These are phyloP conservation scores for Jaculus jaculus DNA, from an alignment of 2,113 vertebrate species.

Conservation along the genomic window DNA sequence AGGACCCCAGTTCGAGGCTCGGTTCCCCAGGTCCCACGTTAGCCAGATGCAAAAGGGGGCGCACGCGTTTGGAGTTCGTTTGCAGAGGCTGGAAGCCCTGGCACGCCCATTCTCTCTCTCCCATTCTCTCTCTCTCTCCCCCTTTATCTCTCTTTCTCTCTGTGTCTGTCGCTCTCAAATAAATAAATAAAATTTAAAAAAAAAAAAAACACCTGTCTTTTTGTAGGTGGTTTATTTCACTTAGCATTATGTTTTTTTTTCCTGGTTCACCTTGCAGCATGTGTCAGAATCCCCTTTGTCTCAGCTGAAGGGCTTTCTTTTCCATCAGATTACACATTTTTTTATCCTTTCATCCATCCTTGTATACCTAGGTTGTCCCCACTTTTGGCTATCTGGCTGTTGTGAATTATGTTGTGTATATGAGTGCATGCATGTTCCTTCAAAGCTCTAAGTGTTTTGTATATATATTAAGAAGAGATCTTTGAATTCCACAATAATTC, in stretches of 20 bases:
- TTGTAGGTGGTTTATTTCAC: not conserved
- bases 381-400: not conserved
- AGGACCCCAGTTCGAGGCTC: too few relatives aligned
- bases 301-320: not conserved
- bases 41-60: too few relatives aligned
- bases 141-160: too few relatives aligned
- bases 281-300: not conserved
- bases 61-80: too few relatives aligned
- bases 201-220: not conserved
- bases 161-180: too few relatives aligned
- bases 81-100: too few relatives aligned
- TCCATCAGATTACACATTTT: not conserved
- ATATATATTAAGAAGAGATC: not conserved
- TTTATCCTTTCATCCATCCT: not conserved
- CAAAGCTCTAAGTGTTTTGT: not conserved
- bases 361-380: not conserved
- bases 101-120: too few relatives aligned
- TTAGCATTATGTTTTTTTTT: not conserved
- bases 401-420: not conserved
- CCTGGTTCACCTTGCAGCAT: not conserved
- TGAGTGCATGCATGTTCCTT: not conserved
- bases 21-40: too few relatives aligned
- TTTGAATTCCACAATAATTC: not conserved
- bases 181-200: too few relatives aligned
- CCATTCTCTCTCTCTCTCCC: too few relatives aligned